Percentiles rank a stretch among this genome's conserved stretches.
These are phyloP conservation scores for Dasypolia templi DNA, from an alignment of 2,888 invertebrate genomes.

Conservation along the genomic window DNA sequence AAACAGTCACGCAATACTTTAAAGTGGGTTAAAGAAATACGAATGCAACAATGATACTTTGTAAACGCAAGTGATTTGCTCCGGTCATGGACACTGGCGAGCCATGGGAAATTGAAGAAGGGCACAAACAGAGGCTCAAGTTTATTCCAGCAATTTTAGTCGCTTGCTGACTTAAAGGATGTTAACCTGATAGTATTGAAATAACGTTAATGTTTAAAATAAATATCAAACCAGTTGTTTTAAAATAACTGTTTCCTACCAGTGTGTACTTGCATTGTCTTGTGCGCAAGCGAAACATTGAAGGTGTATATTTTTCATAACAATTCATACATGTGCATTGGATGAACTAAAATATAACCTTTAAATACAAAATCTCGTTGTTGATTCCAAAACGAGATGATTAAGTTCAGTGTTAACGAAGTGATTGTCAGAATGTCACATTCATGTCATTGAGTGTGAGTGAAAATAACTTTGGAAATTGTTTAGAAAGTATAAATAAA, in stretches of 20 bases:
- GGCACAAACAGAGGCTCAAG: conserved; percentile 3
- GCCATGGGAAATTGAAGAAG: conserved; percentile 54
- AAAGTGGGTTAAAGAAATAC: conserved; percentile 72
- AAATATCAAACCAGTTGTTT: conserved; percentile 50
- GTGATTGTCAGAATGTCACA: conserved; percentile 45
- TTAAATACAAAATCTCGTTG: conserved; percentile 2
- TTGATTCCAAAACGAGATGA: conserved; percentile 10
- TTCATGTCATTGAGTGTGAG: conserved; percentile 49
- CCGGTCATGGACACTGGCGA: conserved; percentile 66
- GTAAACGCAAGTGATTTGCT: conserved; percentile 67
- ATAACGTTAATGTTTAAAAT: conserved; percentile 43
- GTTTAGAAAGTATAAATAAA: conserved; percentile 58
- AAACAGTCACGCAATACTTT: conserved; percentile 64
- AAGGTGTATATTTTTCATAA: conserved; percentile 45
- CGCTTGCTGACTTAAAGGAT: conserved; percentile 45
- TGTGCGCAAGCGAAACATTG: conserved; percentile 44
- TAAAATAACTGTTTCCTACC: conserved; percentile 42
- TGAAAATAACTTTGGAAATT: conserved; percentile 62
- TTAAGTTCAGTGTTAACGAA: conserved; percentile 46
- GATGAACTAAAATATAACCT: conserved; percentile 23
- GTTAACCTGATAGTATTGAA: conserved; percentile 58
- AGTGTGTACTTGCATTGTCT: conserved; percentile 41
- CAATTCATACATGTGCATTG: conserved; percentile 26
- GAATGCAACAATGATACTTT: conserved; percentile 62
- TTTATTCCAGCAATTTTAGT: conserved; percentile 10